phyloP scores from a whole-genome alignment of 2,888 invertebrate genomes.

The Nesidiocoris tenuis region DNA sequence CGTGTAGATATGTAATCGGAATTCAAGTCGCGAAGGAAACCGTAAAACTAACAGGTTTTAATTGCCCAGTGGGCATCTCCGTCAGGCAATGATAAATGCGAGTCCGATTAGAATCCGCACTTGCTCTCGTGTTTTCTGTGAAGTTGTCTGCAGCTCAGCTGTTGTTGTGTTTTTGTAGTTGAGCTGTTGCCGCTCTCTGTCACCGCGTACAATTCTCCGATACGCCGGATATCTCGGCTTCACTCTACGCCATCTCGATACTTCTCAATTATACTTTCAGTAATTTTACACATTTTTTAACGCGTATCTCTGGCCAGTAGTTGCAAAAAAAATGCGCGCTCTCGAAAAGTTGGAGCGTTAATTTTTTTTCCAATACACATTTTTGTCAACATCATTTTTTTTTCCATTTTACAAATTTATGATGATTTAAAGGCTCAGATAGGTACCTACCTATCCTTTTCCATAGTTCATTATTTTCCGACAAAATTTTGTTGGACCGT shows the following conservation, averaged over 20 bases:
- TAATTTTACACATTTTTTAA: background rate
- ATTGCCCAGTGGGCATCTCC: conserved; percentile 13
- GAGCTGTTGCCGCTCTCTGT: background rate
- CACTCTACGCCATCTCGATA: background rate
- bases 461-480: too few relatives aligned
- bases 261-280: background rate
- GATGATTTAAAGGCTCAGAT: too few relatives aligned
- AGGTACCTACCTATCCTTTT: too few relatives aligned
- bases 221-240: background rate
- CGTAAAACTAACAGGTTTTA: conserved; percentile 36
- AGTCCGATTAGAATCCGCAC: conserved; percentile 21
- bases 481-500: too few relatives aligned
- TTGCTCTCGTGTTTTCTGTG: conserved; percentile 9
- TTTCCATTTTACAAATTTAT: too few relatives aligned
- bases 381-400: too few relatives aligned
- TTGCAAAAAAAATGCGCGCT: too few relatives aligned
- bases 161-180: background rate
- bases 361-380: too few relatives aligned
- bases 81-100: conserved; percentile 21
- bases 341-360: too few relatives aligned
- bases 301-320: too few relatives aligned
- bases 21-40: conserved; percentile 21
- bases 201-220: background rate
- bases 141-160: background rate
- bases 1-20: conserved; percentile 29